Base-by-base conservation (phyloP, 2,797 vertebrate genomes). In the Melanotaenia nigrans region DNA sequence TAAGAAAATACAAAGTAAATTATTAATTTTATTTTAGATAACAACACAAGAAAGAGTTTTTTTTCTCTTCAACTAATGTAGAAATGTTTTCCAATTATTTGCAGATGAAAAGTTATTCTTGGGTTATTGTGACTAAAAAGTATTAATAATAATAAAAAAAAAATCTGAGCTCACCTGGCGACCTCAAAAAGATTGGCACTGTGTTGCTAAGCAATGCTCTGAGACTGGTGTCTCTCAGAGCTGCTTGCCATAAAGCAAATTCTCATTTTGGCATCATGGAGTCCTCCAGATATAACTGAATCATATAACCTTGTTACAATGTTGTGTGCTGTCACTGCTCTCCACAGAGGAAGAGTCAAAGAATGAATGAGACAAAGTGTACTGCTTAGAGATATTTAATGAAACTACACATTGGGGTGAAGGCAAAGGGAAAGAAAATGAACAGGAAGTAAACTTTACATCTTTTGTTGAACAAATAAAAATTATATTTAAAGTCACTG, bases 161-260 rank as follows among this genome's bases (percentile, higher is more conserved):
- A 59, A 77, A 78, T 16, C 60, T 62, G 32, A 79, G 72, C 24
- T 74, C 65, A 66, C 68, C n/a, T 74, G 61, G 61, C 8, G 18
- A 77, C 76, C 73, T 79, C 16, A 22, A 8, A 67, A 57, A 70
- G 38, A 87, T 63, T 64, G 77, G 62, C 56, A 35, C 78, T 55
- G 61, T 74, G 87, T 79, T 90, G 85, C 86, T 87, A 79, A 87
- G 82, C 83, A 64, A 86, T 88, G 79, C 20, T 1, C 61, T 54
- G 66, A 83, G 63, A 77, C 35, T 2, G 30, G 56, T 73, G 51
- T 49, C 63, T 73, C 49, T 77, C 61, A 33, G 56, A 78, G 64
- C 65, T 68, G 61, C 58, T 74, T 69, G 77, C 60, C 69, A 77
- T 64, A 61, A 74, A 79, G 71, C 79, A 55, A 85, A 79, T 69